Conservation (phyloP, 2,113 vertebrate genomes). For the Hassar affinis region DNA sequence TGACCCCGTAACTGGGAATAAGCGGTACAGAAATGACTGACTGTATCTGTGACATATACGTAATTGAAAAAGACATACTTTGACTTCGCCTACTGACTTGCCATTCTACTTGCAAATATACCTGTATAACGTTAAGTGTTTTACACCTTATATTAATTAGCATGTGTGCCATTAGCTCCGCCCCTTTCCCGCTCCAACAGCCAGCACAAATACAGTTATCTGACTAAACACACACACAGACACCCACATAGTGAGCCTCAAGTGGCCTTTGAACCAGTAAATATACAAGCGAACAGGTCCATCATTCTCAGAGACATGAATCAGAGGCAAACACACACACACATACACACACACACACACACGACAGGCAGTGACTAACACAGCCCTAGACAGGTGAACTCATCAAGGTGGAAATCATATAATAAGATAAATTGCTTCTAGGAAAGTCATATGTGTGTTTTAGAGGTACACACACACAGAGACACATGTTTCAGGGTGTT, state of each 20-base stretch:
- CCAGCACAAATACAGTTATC: neutral
- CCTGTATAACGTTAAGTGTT: neutral
- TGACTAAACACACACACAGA: neutral
- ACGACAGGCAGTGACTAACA: slow-evolving; percentile 24
- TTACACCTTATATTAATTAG: neutral
- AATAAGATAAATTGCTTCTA: slow-evolving; percentile 28
- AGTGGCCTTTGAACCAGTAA: slow-evolving; percentile 13
- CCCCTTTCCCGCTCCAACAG: neutral
- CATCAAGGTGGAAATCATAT: slow-evolving; percentile 39
- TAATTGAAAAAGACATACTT: neutral
- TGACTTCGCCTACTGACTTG: neutral
- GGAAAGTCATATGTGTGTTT: neutral
- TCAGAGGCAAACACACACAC: slow-evolving; percentile 15
- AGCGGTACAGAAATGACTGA: too few relatives aligned
- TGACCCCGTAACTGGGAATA: too few relatives aligned
- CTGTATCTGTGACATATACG: neutral
- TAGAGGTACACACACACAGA: neutral
- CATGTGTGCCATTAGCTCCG: neutral
- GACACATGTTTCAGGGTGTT: neutral
- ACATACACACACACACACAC: neutral
- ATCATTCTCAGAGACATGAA: slow-evolving; percentile 20
- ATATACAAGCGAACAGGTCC: neutral
- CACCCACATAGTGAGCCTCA: neutral
- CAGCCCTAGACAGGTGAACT: slow-evolving; percentile 31
- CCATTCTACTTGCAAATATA: neutral